These are phyloP conservation scores for Pseudochirops cupreus DNA, from an alignment of 2,797 vertebrate species.

Conservation along the genomic window DNA sequence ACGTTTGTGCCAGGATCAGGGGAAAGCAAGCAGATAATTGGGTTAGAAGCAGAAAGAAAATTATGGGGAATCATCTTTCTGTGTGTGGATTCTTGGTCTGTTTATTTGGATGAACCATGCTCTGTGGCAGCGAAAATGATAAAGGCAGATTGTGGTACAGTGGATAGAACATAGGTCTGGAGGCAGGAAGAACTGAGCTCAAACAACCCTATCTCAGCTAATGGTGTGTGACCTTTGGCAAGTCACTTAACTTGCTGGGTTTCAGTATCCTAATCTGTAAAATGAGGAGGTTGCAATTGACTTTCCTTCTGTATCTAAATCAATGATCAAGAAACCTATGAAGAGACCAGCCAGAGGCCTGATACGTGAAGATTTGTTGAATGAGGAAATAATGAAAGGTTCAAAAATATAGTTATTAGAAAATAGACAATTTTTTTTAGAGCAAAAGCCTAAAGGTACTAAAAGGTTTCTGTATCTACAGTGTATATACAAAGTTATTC, in stretches of 20 bases:
- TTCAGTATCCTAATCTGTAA: background rate
- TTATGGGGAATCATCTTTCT: slow-evolving; percentile 43
- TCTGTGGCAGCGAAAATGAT: slow-evolving; percentile 40
- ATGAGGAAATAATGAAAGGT: background rate
- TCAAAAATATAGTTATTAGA: slow-evolving; percentile 25
- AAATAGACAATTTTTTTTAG: slow-evolving; percentile 37
- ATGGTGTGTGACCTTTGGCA: background rate
- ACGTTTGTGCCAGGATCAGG: background rate
- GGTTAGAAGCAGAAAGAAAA: slow-evolving; percentile 25
- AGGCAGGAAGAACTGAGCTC: background rate
- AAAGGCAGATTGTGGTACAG: background rate
- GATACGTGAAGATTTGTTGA: background rate
- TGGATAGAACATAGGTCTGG: background rate
- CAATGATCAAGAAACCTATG: background rate
- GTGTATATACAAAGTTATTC: background rate
- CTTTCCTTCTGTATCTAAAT: background rate
- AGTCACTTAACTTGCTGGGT: background rate
- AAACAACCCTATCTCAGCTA: background rate
- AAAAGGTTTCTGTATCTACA: slow-evolving; percentile 35
- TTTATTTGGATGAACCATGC: slow-evolving; percentile 55
- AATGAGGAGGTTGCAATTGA: background rate
- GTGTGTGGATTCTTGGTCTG: slow-evolving; percentile 59
- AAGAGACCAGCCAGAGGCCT: background rate
- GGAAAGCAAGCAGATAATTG: slow-evolving; percentile 40
- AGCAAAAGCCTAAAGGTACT: slow-evolving; percentile 28